Percentiles rank a stretch among this genome's conserved stretches.
These are phyloP conservation scores for Chroicocephalus ridibundus DNA, from an alignment of 2,113 vertebrate genomes.

Conservation along the genomic window DNA sequence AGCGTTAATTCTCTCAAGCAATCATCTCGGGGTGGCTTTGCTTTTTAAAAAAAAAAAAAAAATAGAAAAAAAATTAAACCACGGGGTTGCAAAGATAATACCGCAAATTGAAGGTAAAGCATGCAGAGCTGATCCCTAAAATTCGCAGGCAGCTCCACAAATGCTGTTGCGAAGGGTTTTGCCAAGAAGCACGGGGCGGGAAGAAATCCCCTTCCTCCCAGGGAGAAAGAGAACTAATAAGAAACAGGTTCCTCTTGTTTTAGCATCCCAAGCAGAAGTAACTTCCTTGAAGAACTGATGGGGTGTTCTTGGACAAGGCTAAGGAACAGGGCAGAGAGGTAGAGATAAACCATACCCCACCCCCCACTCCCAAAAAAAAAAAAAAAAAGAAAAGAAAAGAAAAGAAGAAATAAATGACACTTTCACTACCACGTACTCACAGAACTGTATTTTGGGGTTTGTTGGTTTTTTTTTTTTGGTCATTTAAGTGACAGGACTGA, in stretches of 20 bases:
- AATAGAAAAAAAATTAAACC: not conserved
- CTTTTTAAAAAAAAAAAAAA: not conserved
- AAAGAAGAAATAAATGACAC: not conserved
- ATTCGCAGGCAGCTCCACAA: not conserved
- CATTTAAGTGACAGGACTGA: too few relatives aligned
- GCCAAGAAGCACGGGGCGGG: not conserved
- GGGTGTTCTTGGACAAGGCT: not conserved
- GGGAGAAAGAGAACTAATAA: not conserved
- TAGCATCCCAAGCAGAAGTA: not conserved
- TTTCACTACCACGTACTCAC: not conserved
- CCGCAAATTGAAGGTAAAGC: rapidly evolving
- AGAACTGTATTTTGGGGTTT: not conserved
- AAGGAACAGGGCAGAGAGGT: not conserved
- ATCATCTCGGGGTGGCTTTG: not conserved
- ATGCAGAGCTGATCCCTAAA: not conserved
- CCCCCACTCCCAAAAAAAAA: not conserved
- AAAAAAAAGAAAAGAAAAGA: not conserved
- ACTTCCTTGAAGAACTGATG: too few relatives aligned
- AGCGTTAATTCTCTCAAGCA: not conserved
- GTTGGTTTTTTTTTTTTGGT: too few relatives aligned
- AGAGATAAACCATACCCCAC: not conserved
- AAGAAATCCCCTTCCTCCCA: not conserved
- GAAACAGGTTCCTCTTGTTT: rapidly evolving
- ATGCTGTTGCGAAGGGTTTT: not conserved
- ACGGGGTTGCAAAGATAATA: not conserved